Evolutionary conservation across 2,113 vertebrate species (phyloP), one percentile per base, ranked within the genome.

Genomic region (Macaca nemestrina): DNA sequence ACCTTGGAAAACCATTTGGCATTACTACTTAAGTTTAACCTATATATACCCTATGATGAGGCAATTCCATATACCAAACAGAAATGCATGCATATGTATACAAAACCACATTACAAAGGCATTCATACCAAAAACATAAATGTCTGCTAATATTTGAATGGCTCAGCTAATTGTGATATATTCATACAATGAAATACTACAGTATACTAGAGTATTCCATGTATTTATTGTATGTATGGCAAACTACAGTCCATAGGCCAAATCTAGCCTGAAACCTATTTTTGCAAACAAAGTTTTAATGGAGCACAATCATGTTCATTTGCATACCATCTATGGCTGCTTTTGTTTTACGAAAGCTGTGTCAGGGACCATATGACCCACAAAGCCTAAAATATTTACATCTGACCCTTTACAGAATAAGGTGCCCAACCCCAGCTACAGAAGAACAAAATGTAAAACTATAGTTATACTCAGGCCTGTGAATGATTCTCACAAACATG

Each of bases 11-110:
- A 94, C 4, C 59, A 76, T 61, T 92, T 73, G 70, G 16, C 38
- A 88, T 85, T 88, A 87, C 61, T 70, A 76, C 1, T 80, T 32
- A 75, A 75, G 16, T 4, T 79, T 32, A 96, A 85, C 22, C 25
- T 48, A 83, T 25, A 11, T 27, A 59, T 75, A 61, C 52, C 13
- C 27, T 75, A 70, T 86, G 43, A 70, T 40, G 17, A 0, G 22
- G 32, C n/a, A 90, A 68, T 75, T 95, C 35, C 45, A 94, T 48
- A 79, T 40, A 85, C 7, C 18, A 91, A 96, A 91, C 32, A 94
- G 35, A 96, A 95, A 95, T 82, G 32, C 12, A 94, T 27, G 5
- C 27, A 61, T 12, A 83, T 40, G 5, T 84, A 70, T 18, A 70
- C 64, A 97, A 75, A 90, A 86, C 38, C n/a, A 92, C 17, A 96